Percentiles rank a stretch among this genome's conserved stretches.
Evolutionary conservation across 2,888 invertebrate species (phyloP).

Genomic region (Pseudococcus jackbeardsleyi): DNA sequence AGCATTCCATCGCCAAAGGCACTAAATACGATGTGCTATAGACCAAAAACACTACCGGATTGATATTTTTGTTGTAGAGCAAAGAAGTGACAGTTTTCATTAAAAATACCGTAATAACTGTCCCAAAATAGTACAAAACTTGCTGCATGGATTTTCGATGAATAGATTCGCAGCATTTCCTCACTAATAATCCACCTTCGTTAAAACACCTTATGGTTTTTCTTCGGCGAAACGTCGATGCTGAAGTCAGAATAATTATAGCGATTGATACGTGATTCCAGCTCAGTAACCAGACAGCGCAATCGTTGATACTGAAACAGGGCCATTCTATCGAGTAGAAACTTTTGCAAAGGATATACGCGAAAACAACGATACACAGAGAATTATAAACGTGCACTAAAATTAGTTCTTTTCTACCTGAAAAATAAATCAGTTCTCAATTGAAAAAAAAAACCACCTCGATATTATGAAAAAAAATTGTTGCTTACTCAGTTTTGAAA

Average conservation of each 20-base stretch:
- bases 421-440: neutral
- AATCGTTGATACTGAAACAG: slow-evolving; percentile 58
- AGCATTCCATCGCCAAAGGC: slow-evolving; percentile 50
- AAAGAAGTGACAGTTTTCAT: slow-evolving; percentile 25
- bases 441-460: neutral
- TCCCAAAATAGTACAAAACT: neutral
- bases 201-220: slow-evolving; percentile 12
- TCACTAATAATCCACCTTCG: neutral
- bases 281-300: slow-evolving; percentile 57
- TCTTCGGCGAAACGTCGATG: neutral
- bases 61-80: slow-evolving; percentile 14
- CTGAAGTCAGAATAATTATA: slow-evolving; percentile 15
- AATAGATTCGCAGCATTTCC: neutral
- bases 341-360: slow-evolving; percentile 1
- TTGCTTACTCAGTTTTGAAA: neutral
- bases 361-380: neutral
- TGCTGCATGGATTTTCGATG: slow-evolving; percentile 8
- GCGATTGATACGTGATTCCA: slow-evolving; percentile 58
- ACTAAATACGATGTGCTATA: slow-evolving; percentile 49
- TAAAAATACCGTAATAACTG: neutral
- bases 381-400: neutral
- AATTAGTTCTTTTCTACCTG: neutral
- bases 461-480: neutral
- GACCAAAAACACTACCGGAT: neutral
- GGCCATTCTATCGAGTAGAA: slow-evolving; percentile 56